These are phyloP conservation scores for Syrrhaptes paradoxus DNA, from an alignment of 2,113 vertebrate genomes.

Conservation along the genomic window DNA sequence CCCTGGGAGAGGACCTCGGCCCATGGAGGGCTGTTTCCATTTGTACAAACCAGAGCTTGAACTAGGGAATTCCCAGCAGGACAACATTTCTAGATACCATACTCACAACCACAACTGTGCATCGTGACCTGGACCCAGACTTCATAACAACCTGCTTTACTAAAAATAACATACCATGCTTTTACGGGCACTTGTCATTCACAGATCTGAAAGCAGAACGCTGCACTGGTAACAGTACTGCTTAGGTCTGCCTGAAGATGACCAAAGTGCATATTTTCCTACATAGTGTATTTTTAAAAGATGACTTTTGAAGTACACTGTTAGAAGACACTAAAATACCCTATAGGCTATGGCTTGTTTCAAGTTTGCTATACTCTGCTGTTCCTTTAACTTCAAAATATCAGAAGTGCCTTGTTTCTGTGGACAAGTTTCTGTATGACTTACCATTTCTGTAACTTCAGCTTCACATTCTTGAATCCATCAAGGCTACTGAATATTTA, in stretches of 20 bases:
- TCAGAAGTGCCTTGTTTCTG: background rate
- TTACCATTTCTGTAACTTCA: background rate
- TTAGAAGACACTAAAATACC: background rate
- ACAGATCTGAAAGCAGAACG: background rate
- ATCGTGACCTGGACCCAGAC: background rate
- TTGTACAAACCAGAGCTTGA: background rate
- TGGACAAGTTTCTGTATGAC: background rate
- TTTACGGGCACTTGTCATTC: background rate
- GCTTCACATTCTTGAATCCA: background rate
- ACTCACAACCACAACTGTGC: accelerated
- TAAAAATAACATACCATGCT: background rate
- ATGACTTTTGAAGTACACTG: background rate
- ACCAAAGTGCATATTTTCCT: background rate
- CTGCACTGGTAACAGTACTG: background rate
- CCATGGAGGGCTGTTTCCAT: background rate
- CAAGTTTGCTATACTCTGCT: background rate
- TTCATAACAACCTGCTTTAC: accelerated
- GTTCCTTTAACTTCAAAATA: background rate
- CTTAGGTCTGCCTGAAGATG: background rate
- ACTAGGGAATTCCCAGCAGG: background rate
- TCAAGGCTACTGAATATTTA: conserved; percentile 32
- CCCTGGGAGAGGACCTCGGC: background rate
- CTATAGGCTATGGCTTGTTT: background rate
- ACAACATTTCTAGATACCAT: accelerated
- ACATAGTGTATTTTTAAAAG: background rate